Conservation (phyloP, 2,113 vertebrate species). For the Xiphophorus maculatus region DNA sequence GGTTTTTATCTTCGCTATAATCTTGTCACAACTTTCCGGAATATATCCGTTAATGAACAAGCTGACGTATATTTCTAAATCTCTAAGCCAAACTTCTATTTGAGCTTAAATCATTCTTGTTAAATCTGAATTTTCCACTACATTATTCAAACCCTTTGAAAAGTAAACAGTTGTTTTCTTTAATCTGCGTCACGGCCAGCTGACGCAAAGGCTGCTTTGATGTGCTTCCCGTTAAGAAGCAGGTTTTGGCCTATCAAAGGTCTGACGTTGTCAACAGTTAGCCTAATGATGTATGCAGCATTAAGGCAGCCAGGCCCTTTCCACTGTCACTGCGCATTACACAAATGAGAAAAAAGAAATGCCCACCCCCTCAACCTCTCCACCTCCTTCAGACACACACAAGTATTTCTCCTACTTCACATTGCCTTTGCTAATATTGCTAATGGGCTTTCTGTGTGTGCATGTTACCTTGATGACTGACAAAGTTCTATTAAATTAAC, state of each 20-base stretch:
- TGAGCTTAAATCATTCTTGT: not conserved
- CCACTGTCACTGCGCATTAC: conserved; percentile 86
- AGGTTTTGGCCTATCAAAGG: conserved; percentile 22
- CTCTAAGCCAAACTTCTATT: not conserved
- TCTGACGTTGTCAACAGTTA: conserved; percentile 78
- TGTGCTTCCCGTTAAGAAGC: conserved; percentile 72
- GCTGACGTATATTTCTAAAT: not conserved
- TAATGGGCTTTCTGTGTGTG: conserved; percentile 71
- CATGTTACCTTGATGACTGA: conserved; percentile 31
- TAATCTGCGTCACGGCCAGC: conserved; percentile 63
- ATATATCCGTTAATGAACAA: no score
- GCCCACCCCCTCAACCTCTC: conserved; percentile 33
- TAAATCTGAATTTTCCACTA: not conserved
- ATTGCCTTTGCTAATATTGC: conserved; percentile 64
- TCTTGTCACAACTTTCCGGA: no score
- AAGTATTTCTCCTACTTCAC: conserved; percentile 35
- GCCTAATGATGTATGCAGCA: conserved; percentile 84
- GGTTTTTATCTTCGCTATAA: no score
- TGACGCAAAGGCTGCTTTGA: conserved; percentile 67
- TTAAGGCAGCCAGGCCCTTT: conserved; percentile 79
- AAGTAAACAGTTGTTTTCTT: conserved; percentile 8
- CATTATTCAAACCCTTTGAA: not conserved
- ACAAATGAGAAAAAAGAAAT: conserved; percentile 87
- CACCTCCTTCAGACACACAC: conserved; percentile 40
- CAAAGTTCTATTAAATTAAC: conserved; percentile 39